Evolutionary conservation across 1,140 invertebrate species (phyloP).

Genomic region (Conopomorpha cramerella): DNA sequence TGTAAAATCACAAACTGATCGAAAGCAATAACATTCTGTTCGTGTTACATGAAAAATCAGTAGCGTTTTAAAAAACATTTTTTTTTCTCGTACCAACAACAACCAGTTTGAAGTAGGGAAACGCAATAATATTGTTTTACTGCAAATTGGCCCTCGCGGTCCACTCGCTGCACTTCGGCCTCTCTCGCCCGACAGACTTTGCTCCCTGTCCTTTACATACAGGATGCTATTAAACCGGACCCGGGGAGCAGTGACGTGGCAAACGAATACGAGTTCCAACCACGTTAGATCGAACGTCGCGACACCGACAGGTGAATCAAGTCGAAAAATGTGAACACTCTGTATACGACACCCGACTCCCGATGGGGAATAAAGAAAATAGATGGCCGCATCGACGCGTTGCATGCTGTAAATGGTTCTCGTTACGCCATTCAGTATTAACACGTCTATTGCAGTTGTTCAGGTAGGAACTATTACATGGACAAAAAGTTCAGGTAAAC

Average conservation of each 20-base stretch:
- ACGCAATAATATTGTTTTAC: conserved; percentile 51
- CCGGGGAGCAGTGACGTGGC: conserved; percentile 49
- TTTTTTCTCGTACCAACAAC: too few relatives aligned
- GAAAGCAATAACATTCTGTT: background rate
- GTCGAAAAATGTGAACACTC: conserved; percentile 8
- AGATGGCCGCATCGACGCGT: too few relatives aligned
- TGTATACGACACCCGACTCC: too few relatives aligned
- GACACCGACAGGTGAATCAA: conserved; percentile 15
- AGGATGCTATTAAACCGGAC: conserved; percentile 53
- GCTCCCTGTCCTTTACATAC: conserved; percentile 54
- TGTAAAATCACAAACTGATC: background rate
- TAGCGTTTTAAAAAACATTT: too few relatives aligned
- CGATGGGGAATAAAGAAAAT: too few relatives aligned
- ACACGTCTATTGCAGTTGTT: too few relatives aligned
- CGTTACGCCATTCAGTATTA: too few relatives aligned
- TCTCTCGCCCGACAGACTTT: conserved; percentile 45
- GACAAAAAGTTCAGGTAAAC: too few relatives aligned
- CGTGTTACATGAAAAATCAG: background rate
- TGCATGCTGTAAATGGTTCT: too few relatives aligned
- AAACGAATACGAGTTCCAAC: conserved; percentile 51
- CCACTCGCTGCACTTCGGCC: too few relatives aligned
- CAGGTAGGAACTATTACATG: too few relatives aligned
- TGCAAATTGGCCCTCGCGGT: conserved; percentile 61
- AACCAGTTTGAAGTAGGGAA: background rate
- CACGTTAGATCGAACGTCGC: conserved; percentile 27